A percentile compares a stretch with the other conserved stretches of the same genome.
Conservation (phyloP, 1,140 invertebrate genomes). For the Microplitis mediator region DNA sequence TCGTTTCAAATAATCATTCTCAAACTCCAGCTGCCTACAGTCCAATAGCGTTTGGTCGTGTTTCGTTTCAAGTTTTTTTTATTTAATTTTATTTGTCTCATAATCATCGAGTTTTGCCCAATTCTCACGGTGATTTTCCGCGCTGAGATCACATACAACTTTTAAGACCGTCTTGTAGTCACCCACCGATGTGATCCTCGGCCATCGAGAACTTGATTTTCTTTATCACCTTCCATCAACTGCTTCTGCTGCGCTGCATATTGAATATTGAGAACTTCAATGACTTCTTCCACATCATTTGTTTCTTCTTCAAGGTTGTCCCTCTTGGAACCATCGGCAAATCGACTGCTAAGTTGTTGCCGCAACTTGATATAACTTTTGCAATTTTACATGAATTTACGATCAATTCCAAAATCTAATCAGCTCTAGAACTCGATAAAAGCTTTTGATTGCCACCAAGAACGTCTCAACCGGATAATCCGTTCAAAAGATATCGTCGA, state of each 20-base stretch:
- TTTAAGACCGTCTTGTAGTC: conserved; percentile 71
- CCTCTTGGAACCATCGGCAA: conserved; percentile 40
- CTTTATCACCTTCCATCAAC: conserved; percentile 76
- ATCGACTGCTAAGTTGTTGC: conserved; percentile 56
- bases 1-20: too few relatives aligned
- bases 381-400: conserved; percentile 77
- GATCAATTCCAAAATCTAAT: too few relatives aligned
- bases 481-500: too few relatives aligned
- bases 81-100: conserved; percentile 39
- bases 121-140: conserved; percentile 61
- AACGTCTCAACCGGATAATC: too few relatives aligned
- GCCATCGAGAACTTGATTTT: conserved; percentile 67
- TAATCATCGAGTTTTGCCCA: conserved; percentile 54
- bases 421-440: too few relatives aligned
- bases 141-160: conserved; percentile 65
- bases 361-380: conserved; percentile 63
- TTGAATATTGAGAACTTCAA: conserved; percentile 77
- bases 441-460: too few relatives aligned
- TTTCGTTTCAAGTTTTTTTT: too few relatives aligned
- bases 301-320: conserved; percentile 60
- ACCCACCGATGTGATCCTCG: conserved; percentile 69
- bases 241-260: conserved; percentile 85
- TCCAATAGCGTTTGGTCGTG: too few relatives aligned
- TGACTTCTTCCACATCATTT: conserved; percentile 68
- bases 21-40: too few relatives aligned